These are phyloP conservation scores for Pilophorus perplexus DNA, from an alignment of 2,888 invertebrate species.

Conservation along the genomic window DNA sequence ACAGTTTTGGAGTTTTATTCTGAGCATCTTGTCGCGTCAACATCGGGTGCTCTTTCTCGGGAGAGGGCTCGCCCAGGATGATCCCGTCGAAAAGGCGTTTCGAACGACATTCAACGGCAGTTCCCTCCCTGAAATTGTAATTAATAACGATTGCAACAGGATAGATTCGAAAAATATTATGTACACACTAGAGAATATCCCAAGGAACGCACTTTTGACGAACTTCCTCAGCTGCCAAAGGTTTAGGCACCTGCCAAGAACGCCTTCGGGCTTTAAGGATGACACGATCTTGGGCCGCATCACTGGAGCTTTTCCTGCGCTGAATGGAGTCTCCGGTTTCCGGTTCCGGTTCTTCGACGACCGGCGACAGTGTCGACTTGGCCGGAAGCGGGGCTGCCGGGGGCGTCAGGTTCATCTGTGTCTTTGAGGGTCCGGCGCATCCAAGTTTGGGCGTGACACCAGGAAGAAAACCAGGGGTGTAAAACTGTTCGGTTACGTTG, in stretches of 20 bases:
- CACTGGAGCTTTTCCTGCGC: conserved; percentile 5
- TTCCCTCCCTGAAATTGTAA: too few species aligned
- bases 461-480: background rate
- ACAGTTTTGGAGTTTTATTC: background rate
- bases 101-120: background rate
- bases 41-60: conserved; percentile 7
- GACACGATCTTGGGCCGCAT: background rate
- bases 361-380: background rate
- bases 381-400: too few species aligned
- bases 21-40: background rate
- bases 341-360: background rate
- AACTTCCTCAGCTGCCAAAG: too few species aligned
- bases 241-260: conserved; percentile 5
- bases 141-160: background rate
- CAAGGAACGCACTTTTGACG: background rate
- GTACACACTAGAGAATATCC: background rate
- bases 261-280: conserved; percentile 18
- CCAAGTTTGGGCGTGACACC: background rate
- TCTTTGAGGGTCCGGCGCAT: too few species aligned
- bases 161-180: too few species aligned
- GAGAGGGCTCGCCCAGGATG: background rate
- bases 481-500: conserved; percentile 6
- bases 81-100: conserved; percentile 6
- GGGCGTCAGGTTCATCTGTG: too few species aligned
- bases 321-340: background rate